Evolutionary conservation across 2,888 invertebrate genomes (phyloP), one percentile per base, ranked within the genome.

Genomic region (Dasypogon diadema): DNA sequence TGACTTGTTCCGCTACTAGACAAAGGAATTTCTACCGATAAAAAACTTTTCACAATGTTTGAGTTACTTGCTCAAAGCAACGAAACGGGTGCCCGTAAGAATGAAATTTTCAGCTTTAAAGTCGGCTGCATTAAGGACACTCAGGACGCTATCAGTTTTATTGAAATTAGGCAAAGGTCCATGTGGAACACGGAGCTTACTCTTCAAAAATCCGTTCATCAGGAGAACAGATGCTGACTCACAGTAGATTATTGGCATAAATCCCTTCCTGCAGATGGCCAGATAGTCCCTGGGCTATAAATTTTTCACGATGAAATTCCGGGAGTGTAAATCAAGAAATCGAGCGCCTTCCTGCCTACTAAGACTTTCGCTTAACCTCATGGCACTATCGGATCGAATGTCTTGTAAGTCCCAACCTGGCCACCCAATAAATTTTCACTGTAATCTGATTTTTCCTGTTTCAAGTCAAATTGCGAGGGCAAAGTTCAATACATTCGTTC

Each of bases 1-100:
- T 77, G 75, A 65, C 75, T 77, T 77, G 73, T 77, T 77, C 73
- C 77, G 73, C 72, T 63, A 72, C 34, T 73, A 77, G 77, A 77
- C 77, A 77, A 77, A 77, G 70, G 75, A 65, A 75, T 65, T 77
- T 75, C 65, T 58, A n/a, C 55, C 73, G 56, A 56, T 56, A 56
- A 73, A 73, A 73, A 73, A 73, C 56, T 56, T 73, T 26, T 34
- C 56, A 22, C 73, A 56, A 73, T 73, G 73, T 73, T 73, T 56
- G 56, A 73, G 42, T 24, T 42, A 37, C 54, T 73, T 42, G 73
- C 73, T 73, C 56, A 56, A 73, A 73, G 56, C 73, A 5, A 24
- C 14, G 56, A 21, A 73, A 21, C 55, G 24, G 18, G 73, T 55
- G 37, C 42, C 14, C 3, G 37, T 55, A 72, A 51, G 55, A 72